phyloP scores from a whole-genome alignment of 2,888 invertebrate species.

The Tetragonula carbonaria region DNA sequence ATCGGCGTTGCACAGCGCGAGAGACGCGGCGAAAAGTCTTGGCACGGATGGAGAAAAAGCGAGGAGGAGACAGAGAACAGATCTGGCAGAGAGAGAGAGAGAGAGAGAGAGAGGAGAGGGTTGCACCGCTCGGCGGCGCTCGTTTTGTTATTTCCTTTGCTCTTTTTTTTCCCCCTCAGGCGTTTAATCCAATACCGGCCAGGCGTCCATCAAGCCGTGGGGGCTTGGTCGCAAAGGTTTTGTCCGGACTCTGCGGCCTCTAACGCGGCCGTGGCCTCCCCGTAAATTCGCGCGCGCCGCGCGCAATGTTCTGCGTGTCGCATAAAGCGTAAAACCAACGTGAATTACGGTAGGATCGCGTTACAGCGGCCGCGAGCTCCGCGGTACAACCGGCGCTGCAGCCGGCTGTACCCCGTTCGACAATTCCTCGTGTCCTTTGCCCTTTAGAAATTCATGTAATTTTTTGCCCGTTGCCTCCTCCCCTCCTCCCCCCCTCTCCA shows the following conservation, averaged over 20 bases:
- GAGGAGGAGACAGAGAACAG: not conserved
- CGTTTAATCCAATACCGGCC: conserved; percentile 81
- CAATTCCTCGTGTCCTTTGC: conserved; percentile 81
- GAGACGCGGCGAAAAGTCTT: conserved; percentile 52
- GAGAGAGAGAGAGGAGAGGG: not conserved
- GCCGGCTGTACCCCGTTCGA: conserved; percentile 71
- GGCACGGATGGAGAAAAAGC: conserved; percentile 53
- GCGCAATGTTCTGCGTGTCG: conserved; percentile 82
- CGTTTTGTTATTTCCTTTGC: conserved; percentile 72
- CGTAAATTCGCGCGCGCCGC: conserved; percentile 82
- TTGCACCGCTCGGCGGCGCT: conserved; percentile 21
- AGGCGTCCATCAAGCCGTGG: conserved; percentile 80
- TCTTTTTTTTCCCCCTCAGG: conserved; percentile 70
- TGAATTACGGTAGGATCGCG: conserved; percentile 84
- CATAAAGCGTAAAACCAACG: conserved; percentile 83
- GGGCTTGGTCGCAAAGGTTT: conserved; percentile 79
- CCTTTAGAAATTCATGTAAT: conserved; percentile 80
- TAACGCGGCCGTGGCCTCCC: conserved; percentile 70
- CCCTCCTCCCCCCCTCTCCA: not conserved
- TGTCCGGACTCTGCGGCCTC: conserved; percentile 71
- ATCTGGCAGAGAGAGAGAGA: not conserved
- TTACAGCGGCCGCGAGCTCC: conserved; percentile 77
- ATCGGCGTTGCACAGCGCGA: conserved; percentile 2
- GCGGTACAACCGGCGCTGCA: conserved; percentile 44
- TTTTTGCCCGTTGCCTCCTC: conserved; percentile 71